A percentile compares a stretch with the other conserved stretches of the same genome.
Conservation (phyloP, 2,888 invertebrate species). For the Itoplectis maculator region DNA sequence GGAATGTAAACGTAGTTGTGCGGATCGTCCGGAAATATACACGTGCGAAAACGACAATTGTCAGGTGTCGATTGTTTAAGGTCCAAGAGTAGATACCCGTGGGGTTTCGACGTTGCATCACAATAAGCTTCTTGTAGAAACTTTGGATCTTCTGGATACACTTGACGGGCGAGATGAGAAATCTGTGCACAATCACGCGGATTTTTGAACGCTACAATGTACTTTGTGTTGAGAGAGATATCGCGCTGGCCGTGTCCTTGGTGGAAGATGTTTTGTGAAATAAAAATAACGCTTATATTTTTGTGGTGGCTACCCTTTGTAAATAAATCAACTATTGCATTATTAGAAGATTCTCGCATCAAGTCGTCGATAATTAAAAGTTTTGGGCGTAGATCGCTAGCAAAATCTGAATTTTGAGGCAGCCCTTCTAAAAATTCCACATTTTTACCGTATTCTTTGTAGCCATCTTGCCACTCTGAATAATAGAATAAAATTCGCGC, state of each 20-base stretch:
- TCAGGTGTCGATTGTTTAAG: slow-evolving; percentile 32
- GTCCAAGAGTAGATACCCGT: slow-evolving; percentile 13
- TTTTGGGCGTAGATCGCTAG: not conserved
- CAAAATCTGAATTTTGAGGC: not conserved
- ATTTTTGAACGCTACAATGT: slow-evolving; percentile 60
- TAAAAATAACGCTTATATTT: slow-evolving; percentile 61
- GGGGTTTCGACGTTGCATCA: not conserved
- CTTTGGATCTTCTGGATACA: slow-evolving; percentile 7
- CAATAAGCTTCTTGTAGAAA: slow-evolving; percentile 26
- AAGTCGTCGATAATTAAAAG: slow-evolving; percentile 39
- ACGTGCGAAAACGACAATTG: slow-evolving; percentile 25
- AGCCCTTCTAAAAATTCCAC: not conserved
- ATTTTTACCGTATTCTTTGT: not conserved
- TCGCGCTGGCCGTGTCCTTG: slow-evolving; percentile 25
- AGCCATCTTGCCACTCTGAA: not conserved
- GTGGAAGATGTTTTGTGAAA: slow-evolving; percentile 44
- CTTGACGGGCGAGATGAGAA: slow-evolving; percentile 40
- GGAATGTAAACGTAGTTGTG: slow-evolving; percentile 26
- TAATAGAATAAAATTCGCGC: too few species aligned
- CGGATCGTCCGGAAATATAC: slow-evolving; percentile 12
- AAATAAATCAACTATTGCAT: slow-evolving; percentile 23
- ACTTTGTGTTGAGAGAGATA: slow-evolving; percentile 57
- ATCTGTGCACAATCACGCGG: slow-evolving; percentile 56
- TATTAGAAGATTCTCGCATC: slow-evolving; percentile 34
- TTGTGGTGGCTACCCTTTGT: slow-evolving; percentile 51